These are phyloP conservation scores for Myoxocephalus aenaeus DNA, from an alignment of 2,797 vertebrate species.

Conservation along the genomic window DNA sequence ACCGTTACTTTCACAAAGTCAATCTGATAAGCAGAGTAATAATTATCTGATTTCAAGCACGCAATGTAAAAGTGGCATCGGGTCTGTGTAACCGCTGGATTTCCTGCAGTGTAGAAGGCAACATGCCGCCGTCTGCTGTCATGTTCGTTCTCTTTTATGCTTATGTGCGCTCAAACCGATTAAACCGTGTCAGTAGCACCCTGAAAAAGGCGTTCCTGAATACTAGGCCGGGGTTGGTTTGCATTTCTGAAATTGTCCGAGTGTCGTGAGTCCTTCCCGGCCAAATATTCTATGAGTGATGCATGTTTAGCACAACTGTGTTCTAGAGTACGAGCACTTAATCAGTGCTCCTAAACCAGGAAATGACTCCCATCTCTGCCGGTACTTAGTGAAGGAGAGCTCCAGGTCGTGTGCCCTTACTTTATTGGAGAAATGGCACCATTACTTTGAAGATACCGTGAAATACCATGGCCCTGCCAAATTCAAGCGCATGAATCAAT, in stretches of 20 bases:
- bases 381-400: not conserved
- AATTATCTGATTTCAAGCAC: not conserved
- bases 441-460: too few relatives aligned
- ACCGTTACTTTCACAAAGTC: not conserved
- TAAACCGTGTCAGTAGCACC: not conserved
- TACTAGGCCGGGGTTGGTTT: not conserved
- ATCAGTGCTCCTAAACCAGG: not conserved
- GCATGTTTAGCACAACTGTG: not conserved
- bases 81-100: slow-evolving; percentile 15
- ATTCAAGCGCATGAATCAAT: too few relatives aligned
- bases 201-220: not conserved
- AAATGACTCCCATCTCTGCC: not conserved
- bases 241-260: not conserved
- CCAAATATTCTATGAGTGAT: not conserved
- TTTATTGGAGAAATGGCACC: too few relatives aligned
- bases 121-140: not conserved
- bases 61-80: not conserved
- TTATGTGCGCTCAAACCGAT: not conserved
- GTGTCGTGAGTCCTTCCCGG: not conserved
- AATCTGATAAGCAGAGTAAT: not conserved
- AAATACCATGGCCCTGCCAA: too few relatives aligned
- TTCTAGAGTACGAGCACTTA: not conserved
- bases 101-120: not conserved
- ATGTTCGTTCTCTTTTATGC: not conserved
- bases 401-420: too few relatives aligned